Evolutionary conservation across 2,113 vertebrate genomes (phyloP).

Genomic region (Lasiurus cinereus): DNA sequence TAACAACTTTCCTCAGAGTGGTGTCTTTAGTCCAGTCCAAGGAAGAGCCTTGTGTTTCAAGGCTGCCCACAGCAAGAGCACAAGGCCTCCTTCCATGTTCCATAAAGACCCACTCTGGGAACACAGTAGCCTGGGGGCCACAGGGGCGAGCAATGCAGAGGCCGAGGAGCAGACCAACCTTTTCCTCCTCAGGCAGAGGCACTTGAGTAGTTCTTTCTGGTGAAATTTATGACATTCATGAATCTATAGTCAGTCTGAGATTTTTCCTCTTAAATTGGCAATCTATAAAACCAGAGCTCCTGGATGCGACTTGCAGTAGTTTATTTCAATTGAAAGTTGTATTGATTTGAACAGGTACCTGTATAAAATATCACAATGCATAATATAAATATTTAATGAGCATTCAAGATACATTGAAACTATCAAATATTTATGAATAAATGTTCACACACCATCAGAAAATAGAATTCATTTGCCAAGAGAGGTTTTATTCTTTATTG

Average conservation of each 20-base stretch:
- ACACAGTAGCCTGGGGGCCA: not conserved
- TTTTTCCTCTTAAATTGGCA: conserved; percentile 22
- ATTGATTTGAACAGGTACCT: conserved; percentile 51
- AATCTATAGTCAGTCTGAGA: conserved; percentile 51
- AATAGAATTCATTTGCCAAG: not conserved
- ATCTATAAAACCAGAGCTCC: conserved; percentile 50
- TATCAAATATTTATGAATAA: conserved; percentile 41
- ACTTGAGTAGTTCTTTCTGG: not conserved
- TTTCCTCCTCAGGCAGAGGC: not conserved
- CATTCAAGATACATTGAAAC: conserved; percentile 34
- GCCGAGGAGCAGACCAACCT: not conserved
- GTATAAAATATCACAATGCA: not conserved
- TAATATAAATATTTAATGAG: conserved; percentile 23
- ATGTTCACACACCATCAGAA: conserved; percentile 7
- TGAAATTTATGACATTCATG: conserved; percentile 28
- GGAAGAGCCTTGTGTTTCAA: not conserved
- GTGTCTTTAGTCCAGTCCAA: not conserved
- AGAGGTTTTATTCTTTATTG: not conserved
- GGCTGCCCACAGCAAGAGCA: not conserved
- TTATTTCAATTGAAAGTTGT: conserved; percentile 47
- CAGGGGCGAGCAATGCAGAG: not conserved
- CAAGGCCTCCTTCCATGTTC: not conserved
- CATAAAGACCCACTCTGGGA: not conserved
- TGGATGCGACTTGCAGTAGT: not conserved
- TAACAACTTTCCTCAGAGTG: not conserved